Evolutionary conservation across 2,797 vertebrate genomes (phyloP).

Genomic region (Melanotaenia nigrans): DNA sequence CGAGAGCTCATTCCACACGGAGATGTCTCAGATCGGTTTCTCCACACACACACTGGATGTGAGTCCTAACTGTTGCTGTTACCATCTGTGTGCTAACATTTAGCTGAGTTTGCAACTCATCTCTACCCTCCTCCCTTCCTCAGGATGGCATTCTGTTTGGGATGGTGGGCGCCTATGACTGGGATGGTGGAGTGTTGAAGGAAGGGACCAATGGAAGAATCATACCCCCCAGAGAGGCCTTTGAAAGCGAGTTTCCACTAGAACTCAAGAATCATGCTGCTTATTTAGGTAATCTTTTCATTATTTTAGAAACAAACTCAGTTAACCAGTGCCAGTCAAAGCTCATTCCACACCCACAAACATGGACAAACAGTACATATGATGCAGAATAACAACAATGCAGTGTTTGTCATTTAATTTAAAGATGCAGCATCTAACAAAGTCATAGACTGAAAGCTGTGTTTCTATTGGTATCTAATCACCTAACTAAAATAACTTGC

Average conservation of each 20-base stretch:
- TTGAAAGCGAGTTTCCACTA: constrained; percentile 90
- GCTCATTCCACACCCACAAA: too few relatives aligned
- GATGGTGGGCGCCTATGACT: constrained; percentile 95
- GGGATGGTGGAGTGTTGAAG: constrained; percentile 92
- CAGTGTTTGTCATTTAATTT: too few relatives aligned
- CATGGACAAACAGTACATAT: too few relatives aligned
- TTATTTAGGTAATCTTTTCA: constrained; percentile 83
- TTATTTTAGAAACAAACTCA: too few relatives aligned
- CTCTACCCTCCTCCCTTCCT: background rate
- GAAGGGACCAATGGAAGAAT: constrained; percentile 79
- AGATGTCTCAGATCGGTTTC: constrained; percentile 98
- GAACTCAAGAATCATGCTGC: constrained; percentile 93
- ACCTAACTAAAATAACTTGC: too few relatives aligned
- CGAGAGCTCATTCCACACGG: constrained; percentile 93
- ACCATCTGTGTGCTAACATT: background rate
- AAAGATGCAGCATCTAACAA: too few relatives aligned
- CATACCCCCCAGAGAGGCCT: constrained; percentile 84
- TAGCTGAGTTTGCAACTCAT: constrained; percentile 10
- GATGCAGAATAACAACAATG: too few relatives aligned
- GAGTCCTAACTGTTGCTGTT: constrained; percentile 39
- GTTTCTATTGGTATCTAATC: too few relatives aligned
- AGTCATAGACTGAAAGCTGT: too few relatives aligned
- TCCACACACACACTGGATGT: constrained; percentile 91
- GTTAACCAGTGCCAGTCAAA: too few relatives aligned
- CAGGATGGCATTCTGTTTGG: constrained; percentile 96